phyloP scores from a whole-genome alignment of 2,113 vertebrate genomes.

The Nothocercus julius region DNA sequence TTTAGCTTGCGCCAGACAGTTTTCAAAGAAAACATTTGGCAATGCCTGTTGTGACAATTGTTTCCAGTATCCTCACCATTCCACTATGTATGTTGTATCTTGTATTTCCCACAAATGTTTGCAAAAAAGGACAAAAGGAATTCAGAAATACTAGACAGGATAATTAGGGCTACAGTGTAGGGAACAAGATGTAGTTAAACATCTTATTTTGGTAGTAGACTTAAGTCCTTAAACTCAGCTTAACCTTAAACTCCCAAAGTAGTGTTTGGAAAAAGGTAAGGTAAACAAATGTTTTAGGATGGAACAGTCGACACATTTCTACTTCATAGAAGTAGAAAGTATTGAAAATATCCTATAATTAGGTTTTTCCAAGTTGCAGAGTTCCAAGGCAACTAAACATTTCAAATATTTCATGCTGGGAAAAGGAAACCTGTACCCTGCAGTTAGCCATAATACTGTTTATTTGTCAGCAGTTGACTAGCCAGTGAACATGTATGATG shows the following conservation, averaged over 20 bases:
- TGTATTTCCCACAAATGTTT: not conserved
- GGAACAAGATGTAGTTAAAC: not conserved
- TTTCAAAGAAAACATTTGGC: slow-evolving; percentile 22
- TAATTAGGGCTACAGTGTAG: not conserved
- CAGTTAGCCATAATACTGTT: too few relatives aligned
- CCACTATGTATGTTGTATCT: not conserved
- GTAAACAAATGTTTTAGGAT: not conserved
- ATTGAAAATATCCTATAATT: not conserved
- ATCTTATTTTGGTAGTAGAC: not conserved
- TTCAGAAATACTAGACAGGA: not conserved
- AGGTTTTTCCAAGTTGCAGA: not conserved
- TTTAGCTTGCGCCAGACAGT: not conserved
- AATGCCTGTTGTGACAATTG: not conserved
- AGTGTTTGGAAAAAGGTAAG: not conserved
- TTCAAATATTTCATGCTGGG: not conserved
- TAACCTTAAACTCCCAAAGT: not conserved
- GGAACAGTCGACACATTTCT: not conserved
- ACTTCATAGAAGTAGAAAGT: not conserved
- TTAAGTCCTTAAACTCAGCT: not conserved
- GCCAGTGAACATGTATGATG: not conserved
- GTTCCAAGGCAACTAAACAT: not conserved
- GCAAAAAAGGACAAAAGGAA: not conserved
- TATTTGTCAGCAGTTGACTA: not conserved
- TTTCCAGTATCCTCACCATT: not conserved
- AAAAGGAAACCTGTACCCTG: not conserved